phyloP scores from a whole-genome alignment of 1,140 invertebrate species.

The Latrodectus geometricus region DNA sequence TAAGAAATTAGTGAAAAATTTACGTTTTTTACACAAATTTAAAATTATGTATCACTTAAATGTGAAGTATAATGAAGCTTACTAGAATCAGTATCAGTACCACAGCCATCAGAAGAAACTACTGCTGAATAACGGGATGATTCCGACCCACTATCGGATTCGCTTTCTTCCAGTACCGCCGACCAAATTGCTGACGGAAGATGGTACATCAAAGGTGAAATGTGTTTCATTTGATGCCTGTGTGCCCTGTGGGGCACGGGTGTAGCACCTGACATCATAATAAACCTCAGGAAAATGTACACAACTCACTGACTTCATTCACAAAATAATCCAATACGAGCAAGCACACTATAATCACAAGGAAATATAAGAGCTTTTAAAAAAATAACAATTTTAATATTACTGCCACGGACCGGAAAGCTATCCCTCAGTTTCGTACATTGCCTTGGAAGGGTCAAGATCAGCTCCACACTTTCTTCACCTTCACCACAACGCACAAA shows the following conservation, averaged over 20 bases:
- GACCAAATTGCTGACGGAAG: conserved; percentile 54
- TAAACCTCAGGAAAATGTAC: neutral
- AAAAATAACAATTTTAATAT: conserved; percentile 5
- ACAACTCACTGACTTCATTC: conserved; percentile 3
- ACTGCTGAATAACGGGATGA: conserved; percentile 56
- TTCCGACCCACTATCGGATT: conserved; percentile 51
- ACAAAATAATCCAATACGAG: conserved; percentile 3
- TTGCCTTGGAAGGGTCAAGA: neutral
- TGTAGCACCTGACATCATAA: conserved; percentile 12
- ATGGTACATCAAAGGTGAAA: conserved; percentile 34
- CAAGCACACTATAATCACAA: neutral
- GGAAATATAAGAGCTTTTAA: neutral
- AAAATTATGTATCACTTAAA: no score
- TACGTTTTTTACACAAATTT: no score
- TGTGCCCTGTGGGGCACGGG: conserved; percentile 31
- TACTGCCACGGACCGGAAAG: neutral
- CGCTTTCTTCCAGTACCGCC: conserved; percentile 46
- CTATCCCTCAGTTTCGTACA: neutral
- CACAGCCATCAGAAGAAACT: conserved; percentile 56
- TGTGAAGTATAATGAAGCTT: neutral
- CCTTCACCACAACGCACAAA: neutral
- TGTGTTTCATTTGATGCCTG: conserved; percentile 30
- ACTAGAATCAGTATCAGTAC: conserved; percentile 35
- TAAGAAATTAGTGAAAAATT: no score
- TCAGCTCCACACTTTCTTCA: neutral